Evolutionary conservation across 2,888 invertebrate genomes (phyloP).

Genomic region (Bellardia bayeri): DNA sequence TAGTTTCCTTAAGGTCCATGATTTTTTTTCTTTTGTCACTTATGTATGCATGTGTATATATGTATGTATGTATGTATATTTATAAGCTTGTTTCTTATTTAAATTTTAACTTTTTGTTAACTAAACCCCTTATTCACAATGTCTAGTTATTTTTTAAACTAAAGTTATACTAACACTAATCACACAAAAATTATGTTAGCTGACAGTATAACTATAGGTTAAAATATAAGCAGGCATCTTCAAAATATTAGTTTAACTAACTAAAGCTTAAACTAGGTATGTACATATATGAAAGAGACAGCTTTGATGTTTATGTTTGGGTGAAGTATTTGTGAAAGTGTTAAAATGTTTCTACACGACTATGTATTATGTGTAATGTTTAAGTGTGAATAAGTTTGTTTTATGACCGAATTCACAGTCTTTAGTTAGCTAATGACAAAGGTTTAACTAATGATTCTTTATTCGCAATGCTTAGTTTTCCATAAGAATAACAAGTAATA

Average conservation of each 20-base stretch:
- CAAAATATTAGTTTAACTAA: too few relatives aligned
- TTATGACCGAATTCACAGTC: too few relatives aligned
- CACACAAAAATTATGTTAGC: too few relatives aligned
- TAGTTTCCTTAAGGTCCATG: slow-evolving; percentile 63
- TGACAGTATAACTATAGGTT: too few relatives aligned
- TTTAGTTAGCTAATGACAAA: too few relatives aligned
- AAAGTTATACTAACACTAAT: too few relatives aligned
- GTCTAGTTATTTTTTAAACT: slow-evolving; percentile 20
- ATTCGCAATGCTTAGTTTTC: too few relatives aligned
- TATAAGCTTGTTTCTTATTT: slow-evolving; percentile 15
- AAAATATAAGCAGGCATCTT: too few relatives aligned
- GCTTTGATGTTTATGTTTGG: background rate
- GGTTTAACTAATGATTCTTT: too few relatives aligned
- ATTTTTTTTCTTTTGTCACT: slow-evolving; percentile 22
- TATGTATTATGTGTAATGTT: slow-evolving; percentile 9
- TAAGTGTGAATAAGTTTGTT: background rate
- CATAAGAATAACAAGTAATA: too few relatives aligned
- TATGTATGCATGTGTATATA: slow-evolving; percentile 59
- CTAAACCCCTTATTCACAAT: background rate
- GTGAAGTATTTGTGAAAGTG: background rate
- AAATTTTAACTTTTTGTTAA: background rate
- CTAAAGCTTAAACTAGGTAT: too few relatives aligned
- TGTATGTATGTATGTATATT: slow-evolving; percentile 67
- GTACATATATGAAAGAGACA: background rate
- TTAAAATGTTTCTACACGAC: slow-evolving; percentile 2